Evolutionary conservation across 2,113 vertebrate species (phyloP), one percentile per base, ranked within the genome.

Genomic region (Cairina moschata): DNA sequence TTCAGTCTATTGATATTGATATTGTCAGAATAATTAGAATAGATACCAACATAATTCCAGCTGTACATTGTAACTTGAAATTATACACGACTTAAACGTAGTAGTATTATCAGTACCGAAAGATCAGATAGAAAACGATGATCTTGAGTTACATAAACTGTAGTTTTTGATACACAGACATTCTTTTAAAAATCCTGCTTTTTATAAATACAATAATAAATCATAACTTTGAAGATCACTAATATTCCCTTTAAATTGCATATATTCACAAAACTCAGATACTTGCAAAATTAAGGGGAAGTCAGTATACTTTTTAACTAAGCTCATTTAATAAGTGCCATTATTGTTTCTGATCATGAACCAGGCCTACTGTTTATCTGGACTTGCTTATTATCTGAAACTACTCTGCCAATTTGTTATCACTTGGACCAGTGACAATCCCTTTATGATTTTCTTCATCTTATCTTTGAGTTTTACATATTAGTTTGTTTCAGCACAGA

Each of bases 41-140:
- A 96, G 69, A 50, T 69, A 90, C 62, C 31, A 87, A 88, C 75
- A 40, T n/a, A 83, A 74, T 75, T 74, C 42, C 34, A 93, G 48
- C 26, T 78, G 54, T 72, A 42, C 25, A 81, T 36, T 16, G 16
- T 59, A 78, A 62, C 8, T 54, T 75, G 52, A 79, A 85, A 91
- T 55, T 42, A 63, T 17, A 38, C 25, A 25, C 38, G 69, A 79
- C 15, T 79, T 87, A 68, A 80, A 85, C 2, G 79, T 63, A 62
- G 20, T 40, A 55, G 9, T 54, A 95, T 77, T 26, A 87, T 40
- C 26, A 93, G 21, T 26, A 72, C 9, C 22, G 15, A 79, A 91
- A 69, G 40, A 25, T 73, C 16, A 93, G 44, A 46, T 3, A 71
- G 9, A 86, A 80, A 85, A 52, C 31, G 94, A 18, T 67, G 32